phyloP scores from a whole-genome alignment of 2,113 vertebrate genomes.

The Podarcis muralis region DNA sequence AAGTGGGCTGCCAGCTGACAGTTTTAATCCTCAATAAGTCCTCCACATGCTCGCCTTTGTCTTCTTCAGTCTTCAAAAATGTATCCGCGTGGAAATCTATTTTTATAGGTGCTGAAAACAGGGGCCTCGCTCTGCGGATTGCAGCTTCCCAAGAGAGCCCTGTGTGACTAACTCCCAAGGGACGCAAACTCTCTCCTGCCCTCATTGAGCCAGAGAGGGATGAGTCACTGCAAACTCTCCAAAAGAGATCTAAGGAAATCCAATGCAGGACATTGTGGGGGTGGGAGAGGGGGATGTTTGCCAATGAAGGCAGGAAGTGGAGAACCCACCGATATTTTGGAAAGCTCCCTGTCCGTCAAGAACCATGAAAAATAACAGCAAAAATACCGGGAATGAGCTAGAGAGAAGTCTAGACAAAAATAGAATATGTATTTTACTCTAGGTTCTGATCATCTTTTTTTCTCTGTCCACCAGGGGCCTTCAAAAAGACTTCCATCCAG shows the following conservation, averaged over 20 bases:
- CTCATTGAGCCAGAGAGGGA: neutral
- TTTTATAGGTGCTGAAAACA: neutral
- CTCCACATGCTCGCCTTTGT: neutral
- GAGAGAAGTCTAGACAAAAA: neutral
- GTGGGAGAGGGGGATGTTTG: neutral
- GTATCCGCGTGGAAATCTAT: neutral
- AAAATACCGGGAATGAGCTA: neutral
- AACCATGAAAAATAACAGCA: neutral
- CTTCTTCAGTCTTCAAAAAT: neutral
- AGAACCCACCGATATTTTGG: neutral
- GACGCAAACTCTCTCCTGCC: neutral
- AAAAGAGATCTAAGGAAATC: neutral
- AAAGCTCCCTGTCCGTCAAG: neutral
- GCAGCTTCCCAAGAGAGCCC: neutral
- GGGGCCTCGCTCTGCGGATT: neutral
- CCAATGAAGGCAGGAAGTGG: neutral
- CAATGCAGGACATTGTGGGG: neutral
- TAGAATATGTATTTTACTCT: neutral
- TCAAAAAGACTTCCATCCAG: neutral
- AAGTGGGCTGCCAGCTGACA: neutral
- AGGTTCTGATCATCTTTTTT: no score
- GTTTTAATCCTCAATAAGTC: neutral
- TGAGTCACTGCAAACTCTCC: neutral
- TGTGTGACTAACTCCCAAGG: neutral
- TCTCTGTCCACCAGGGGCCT: no score